These are phyloP conservation scores for Macropodus opercularis DNA, from an alignment of 2,797 vertebrate genomes.

Conservation along the genomic window DNA sequence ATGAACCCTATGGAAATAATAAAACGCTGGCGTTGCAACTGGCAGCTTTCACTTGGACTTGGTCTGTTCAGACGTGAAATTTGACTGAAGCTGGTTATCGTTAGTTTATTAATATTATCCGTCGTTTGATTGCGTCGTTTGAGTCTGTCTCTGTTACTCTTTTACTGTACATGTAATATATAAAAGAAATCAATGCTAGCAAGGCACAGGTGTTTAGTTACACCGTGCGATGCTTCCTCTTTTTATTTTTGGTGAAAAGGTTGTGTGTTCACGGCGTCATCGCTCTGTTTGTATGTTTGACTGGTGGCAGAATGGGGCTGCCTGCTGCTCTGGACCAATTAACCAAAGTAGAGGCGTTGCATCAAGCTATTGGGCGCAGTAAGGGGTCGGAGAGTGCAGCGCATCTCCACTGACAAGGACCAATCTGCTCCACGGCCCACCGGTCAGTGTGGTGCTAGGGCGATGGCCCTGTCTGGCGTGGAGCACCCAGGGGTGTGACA, in stretches of 20 bases:
- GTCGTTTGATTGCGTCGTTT: too few species aligned
- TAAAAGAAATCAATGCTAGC: neutral
- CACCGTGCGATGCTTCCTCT: neutral
- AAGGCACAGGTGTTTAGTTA: neutral
- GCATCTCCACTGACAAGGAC: conserved; percentile 61
- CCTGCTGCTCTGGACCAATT: conserved; percentile 72
- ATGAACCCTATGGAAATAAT: too few species aligned
- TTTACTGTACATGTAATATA: too few species aligned
- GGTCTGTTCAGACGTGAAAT: too few species aligned
- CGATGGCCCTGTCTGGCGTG: conserved; percentile 58
- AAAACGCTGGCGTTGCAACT: too few species aligned
- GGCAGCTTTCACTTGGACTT: too few species aligned
- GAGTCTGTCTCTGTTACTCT: too few species aligned
- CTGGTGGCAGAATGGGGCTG: conserved; percentile 40
- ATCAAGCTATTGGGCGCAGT: conserved; percentile 71
- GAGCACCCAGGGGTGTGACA: conserved; percentile 70
- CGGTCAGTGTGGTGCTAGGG: conserved; percentile 36
- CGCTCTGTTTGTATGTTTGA: conserved; percentile 26
- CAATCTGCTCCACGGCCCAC: conserved; percentile 53
- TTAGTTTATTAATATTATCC: too few species aligned
- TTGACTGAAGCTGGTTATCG: too few species aligned
- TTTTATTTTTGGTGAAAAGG: conserved; percentile 7
- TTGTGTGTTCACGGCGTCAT: conserved; percentile 1
- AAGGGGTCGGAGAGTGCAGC: conserved; percentile 67
- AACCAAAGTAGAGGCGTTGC: conserved; percentile 56